Evolutionary conservation across 2,113 vertebrate species (phyloP).

Genomic region (Atherinomorus stipes): DNA sequence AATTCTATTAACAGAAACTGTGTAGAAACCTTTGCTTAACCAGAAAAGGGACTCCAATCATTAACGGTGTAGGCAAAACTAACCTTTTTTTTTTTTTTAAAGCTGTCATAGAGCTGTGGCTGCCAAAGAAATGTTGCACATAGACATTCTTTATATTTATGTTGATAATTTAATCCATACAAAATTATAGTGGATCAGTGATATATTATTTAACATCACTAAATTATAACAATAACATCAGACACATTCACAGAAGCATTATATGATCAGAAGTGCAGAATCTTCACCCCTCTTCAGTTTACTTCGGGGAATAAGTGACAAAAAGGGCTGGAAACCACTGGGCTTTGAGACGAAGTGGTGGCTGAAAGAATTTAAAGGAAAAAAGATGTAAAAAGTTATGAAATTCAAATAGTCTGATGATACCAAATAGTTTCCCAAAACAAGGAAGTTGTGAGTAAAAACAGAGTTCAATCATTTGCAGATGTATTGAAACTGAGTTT

Average conservation of each 20-base stretch:
- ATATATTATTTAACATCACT: conserved; percentile 3
- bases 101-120: too few species aligned
- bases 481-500: too few species aligned
- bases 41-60: conserved; percentile 12
- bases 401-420: neutral
- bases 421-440: too few species aligned
- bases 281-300: conserved; percentile 29
- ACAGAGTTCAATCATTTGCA: neutral
- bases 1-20: conserved; percentile 56
- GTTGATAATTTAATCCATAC: conserved; percentile 21
- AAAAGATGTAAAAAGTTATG: neutral
- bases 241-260: conserved; percentile 27
- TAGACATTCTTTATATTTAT: conserved; percentile 3
- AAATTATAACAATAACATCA: conserved; percentile 19
- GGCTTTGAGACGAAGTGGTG: conserved; percentile 46
- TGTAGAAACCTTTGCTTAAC: neutral
- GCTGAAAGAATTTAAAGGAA: conserved; percentile 8
- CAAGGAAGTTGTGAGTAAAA: neutral
- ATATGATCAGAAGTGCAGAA: conserved; percentile 4
- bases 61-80: neutral
- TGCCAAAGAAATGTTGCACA: neutral
- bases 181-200: neutral
- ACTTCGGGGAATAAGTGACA: conserved; percentile 31
- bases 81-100: too few species aligned
- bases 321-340: conserved; percentile 56